These are phyloP conservation scores for Sebastiscus albofasciatus DNA, from an alignment of 2,797 vertebrate genomes.

Conservation along the genomic window DNA sequence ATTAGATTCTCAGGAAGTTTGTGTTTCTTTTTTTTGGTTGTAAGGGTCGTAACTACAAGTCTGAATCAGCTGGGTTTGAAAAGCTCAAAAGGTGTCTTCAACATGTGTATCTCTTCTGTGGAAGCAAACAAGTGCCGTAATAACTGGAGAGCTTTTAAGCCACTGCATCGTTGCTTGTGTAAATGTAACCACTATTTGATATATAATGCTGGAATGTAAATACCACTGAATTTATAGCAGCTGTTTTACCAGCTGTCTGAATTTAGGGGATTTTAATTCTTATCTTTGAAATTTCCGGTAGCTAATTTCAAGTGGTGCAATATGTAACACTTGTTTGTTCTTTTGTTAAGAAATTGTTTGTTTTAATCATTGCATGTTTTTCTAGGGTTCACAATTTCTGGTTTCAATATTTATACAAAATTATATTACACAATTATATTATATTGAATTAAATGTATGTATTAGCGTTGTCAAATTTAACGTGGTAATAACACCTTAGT, in stretches of 20 bases:
- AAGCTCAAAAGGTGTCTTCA: constrained; percentile 24
- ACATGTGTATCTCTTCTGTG: constrained; percentile 25
- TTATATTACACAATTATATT: too few relatives aligned
- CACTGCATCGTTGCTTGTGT: background rate
- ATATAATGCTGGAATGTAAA: background rate
- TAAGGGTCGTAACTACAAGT: constrained; percentile 75
- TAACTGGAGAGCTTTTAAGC: background rate
- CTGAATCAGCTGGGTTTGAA: constrained; percentile 46
- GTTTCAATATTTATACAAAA: too few relatives aligned
- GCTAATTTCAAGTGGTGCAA: background rate
- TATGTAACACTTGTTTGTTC: background rate
- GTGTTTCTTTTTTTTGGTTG: constrained; percentile 70
- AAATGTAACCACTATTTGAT: background rate
- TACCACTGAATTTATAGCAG: background rate
- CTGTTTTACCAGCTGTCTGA: background rate
- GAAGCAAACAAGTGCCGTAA: constrained; percentile 12
- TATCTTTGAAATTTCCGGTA: background rate
- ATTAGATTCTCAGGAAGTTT: constrained; percentile 95
- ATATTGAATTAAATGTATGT: too few relatives aligned
- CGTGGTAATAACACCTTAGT: too few relatives aligned
- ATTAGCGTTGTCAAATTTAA: too few relatives aligned
- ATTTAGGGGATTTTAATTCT: background rate
- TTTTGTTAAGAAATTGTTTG: background rate
- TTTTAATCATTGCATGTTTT: background rate
- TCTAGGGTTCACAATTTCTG: background rate